These are phyloP conservation scores for Ochropleura leucogaster DNA, from an alignment of 2,888 invertebrate species.

Conservation along the genomic window DNA sequence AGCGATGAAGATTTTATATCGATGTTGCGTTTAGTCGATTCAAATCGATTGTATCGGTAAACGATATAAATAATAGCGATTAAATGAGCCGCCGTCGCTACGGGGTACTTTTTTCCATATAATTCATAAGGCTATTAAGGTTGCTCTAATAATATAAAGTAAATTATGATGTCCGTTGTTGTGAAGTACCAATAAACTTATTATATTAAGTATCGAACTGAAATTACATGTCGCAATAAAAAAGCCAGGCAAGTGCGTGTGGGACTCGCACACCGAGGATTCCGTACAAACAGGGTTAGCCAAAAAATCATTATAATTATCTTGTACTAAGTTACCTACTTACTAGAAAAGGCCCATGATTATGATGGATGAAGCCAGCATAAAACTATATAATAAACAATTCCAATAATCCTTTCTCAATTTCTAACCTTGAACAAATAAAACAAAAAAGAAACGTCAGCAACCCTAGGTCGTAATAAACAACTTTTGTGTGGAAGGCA, in stretches of 20 bases:
- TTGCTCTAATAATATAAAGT: constrained; percentile 83
- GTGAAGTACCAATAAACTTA: constrained; percentile 81
- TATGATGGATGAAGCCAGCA: not conserved
- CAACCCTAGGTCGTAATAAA: constrained; percentile 87
- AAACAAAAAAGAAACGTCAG: constrained; percentile 74
- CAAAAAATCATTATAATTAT: not conserved
- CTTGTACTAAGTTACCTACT: not conserved
- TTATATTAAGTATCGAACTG: constrained; percentile 25
- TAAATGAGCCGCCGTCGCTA: constrained; percentile 80
- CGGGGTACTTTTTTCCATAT: constrained; percentile 81
- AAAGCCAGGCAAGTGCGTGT: too few relatives aligned
- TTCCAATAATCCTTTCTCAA: not conserved
- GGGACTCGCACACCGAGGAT: too few relatives aligned
- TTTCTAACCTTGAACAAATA: constrained; percentile 44
- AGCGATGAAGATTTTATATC: constrained; percentile 65
- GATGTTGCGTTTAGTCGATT: constrained; percentile 56
- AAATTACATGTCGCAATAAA: not conserved
- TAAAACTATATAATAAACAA: not conserved
- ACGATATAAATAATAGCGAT: constrained; percentile 82
- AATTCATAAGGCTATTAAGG: constrained; percentile 84
- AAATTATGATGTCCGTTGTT: constrained; percentile 83
- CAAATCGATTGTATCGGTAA: constrained; percentile 66
- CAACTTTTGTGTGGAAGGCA: constrained; percentile 90
- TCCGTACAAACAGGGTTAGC: too few relatives aligned
- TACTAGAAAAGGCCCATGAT: not conserved